Percentiles rank a stretch among this genome's conserved stretches.
Conservation (phyloP, 2,113 vertebrate genomes). For the Mustelus asterias region DNA sequence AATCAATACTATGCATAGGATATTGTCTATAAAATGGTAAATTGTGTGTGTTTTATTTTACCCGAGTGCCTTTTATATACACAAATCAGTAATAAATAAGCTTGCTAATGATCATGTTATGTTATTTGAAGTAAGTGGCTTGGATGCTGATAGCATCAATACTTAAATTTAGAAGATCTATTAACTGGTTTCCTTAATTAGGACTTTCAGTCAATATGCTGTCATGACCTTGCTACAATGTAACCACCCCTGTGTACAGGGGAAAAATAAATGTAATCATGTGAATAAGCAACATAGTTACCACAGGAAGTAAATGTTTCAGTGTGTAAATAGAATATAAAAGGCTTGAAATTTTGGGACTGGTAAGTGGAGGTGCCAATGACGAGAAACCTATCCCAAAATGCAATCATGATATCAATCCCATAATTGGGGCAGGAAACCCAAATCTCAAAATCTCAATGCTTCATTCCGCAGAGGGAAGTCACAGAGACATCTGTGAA, state of each 20-base stretch:
- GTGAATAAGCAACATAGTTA: not conserved
- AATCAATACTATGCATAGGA: not conserved
- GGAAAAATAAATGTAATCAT: not conserved
- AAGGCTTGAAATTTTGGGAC: not conserved
- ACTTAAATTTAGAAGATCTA: not conserved
- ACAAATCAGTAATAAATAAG: constrained; percentile 23
- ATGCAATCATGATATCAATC: not conserved
- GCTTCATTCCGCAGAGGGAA: not conserved
- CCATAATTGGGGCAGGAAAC: not conserved
- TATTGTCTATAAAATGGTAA: not conserved
- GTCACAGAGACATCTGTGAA: not conserved
- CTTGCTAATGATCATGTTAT: constrained; percentile 11
- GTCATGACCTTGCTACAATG: constrained; percentile 4
- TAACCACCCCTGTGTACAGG: not conserved
- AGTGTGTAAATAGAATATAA: not conserved
- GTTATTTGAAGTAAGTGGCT: not conserved
- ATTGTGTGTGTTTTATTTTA: not conserved
- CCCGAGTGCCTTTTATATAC: not conserved
- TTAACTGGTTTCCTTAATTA: constrained; percentile 33
- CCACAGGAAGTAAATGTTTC: not conserved
- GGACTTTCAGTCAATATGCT: constrained; percentile 9
- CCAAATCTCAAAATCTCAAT: not conserved
- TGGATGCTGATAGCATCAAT: constrained; percentile 14
- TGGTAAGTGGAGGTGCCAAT: not conserved
- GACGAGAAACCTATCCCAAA: not conserved